phyloP scores from a whole-genome alignment of 2,888 invertebrate genomes.

The Sinohyriopsis cumingii region DNA sequence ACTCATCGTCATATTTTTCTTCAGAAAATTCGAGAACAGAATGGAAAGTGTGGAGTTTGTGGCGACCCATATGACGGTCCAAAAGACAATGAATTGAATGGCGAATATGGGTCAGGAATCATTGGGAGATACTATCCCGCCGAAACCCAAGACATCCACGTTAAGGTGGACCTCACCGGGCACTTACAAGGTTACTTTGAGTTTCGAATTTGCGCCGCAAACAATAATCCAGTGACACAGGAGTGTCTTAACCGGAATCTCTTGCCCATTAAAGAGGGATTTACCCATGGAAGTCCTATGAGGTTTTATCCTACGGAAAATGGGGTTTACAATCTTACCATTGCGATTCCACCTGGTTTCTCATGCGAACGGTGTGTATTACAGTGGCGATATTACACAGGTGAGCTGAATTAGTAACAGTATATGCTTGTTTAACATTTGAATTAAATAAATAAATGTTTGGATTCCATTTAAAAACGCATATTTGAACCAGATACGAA shows the following conservation, averaged over 20 bases:
- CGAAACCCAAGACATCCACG: conserved; percentile 26
- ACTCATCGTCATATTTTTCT: neutral
- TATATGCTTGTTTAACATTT: no score
- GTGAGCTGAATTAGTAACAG: conserved; percentile 8
- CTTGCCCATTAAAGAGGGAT: conserved; percentile 36
- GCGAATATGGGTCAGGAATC: conserved; percentile 15
- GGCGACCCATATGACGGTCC: conserved; percentile 16
- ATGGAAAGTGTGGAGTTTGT: conserved; percentile 27
- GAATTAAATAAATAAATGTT: no score
- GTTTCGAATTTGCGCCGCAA: conserved; percentile 27
- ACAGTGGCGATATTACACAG: conserved; percentile 40
- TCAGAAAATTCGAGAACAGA: conserved; percentile 24
- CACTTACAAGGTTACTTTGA: conserved; percentile 33
- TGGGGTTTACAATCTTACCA: conserved; percentile 33
- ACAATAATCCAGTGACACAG: conserved; percentile 25
- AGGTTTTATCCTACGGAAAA: conserved; percentile 29
- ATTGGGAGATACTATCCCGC: conserved; percentile 31
- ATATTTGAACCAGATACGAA: no score
- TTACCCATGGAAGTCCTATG: conserved; percentile 27
- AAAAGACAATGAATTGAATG: conserved; percentile 20
- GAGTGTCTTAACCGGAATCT: conserved; percentile 30
- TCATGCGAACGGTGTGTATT: conserved; percentile 32
- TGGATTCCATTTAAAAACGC: no score
- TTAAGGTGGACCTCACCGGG: conserved; percentile 28
- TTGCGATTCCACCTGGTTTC: conserved; percentile 29